Base-by-base conservation (phyloP, 2,797 vertebrate species). In the Enteromius argenteus region DNA sequence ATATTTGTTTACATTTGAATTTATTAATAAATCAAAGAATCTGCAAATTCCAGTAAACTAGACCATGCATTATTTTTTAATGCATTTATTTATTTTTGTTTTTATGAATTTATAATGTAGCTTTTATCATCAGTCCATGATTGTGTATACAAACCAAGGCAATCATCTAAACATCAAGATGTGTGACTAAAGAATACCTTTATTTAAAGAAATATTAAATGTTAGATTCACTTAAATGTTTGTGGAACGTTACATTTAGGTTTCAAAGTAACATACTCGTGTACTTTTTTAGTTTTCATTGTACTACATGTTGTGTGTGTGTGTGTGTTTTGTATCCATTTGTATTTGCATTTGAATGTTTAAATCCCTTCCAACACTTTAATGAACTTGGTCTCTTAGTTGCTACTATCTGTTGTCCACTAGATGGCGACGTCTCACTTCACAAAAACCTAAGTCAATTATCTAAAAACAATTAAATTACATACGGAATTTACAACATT, bases 381-480 rank as follows among this genome's bases (percentile, higher is more conserved):
- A 39, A 76, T 30, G 1, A 23, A n/a, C 32, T 27, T 9, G 1
- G 11, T 77, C 1, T 19, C 23, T 60, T 62, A 15, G 5, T 51
- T 37, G 21, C 19, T 56, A 51, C n/a, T 53, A 44, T 80, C 49
- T n/a, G 5, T 39, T 49, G 46, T 79, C 85, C 89, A 79, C 79
- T 53, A 86, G 82, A 78, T 79, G 84, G 88, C 53, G 51, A 56
- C 79, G 5, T 80, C 44, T 42, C 53, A 72, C 62, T 51, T 44
- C 10, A 68, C 39, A 37, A 23, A 42, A 39, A 17, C 46, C 1
- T 27, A n/a, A n/a, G n/a, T n/a, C n/a, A n/a, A n/a, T n/a, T 27
- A 27, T 27, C 46, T 80, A 4, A 19, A 19, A 30, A 39, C 15
- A 6, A 9, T 64, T 7, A 5, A 44, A 46, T 13, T 9, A 64